Conservation (phyloP, 2,888 invertebrate genomes). For the Ectemnius cavifrons region DNA sequence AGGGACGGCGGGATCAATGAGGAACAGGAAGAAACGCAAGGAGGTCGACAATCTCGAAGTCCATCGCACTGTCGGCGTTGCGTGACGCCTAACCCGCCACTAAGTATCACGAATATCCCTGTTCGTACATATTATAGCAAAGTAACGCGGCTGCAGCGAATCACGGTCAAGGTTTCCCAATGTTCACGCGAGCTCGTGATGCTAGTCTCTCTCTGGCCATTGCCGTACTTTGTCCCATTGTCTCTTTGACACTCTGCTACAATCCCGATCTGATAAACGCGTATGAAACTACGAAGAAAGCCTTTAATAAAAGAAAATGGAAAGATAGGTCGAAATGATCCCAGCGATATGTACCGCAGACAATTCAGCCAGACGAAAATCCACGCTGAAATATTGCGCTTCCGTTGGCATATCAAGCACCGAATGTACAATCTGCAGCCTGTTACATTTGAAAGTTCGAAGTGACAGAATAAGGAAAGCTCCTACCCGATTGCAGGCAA, state of each 20-base stretch:
- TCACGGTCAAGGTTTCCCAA: conserved; percentile 9
- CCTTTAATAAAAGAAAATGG: too few species aligned
- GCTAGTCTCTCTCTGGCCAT: not conserved
- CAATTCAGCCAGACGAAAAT: too few species aligned
- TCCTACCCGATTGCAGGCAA: too few species aligned
- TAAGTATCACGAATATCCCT: conserved; percentile 7
- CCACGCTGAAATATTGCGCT: too few species aligned
- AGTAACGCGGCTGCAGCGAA: conserved; percentile 6
- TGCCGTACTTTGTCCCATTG: not conserved
- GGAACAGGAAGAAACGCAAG: conserved; percentile 13
- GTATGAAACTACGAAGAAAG: too few species aligned
- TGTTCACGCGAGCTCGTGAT: not conserved
- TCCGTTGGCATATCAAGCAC: too few species aligned
- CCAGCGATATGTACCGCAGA: too few species aligned
- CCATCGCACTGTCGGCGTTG: conserved; percentile 8
- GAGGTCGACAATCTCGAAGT: conserved; percentile 12
- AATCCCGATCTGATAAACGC: too few species aligned
- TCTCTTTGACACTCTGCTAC: not conserved
- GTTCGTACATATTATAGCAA: conserved; percentile 8
- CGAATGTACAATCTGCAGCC: too few species aligned
- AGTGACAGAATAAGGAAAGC: too few species aligned
- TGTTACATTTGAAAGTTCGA: too few species aligned
- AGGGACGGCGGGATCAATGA: conserved; percentile 1
- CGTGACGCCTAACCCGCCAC: conserved; percentile 4
- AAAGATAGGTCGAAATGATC: too few species aligned